Evolutionary conservation across 2,113 vertebrate genomes (phyloP), one percentile per base, ranked within the genome.

Genomic region (Anhinga anhinga): DNA sequence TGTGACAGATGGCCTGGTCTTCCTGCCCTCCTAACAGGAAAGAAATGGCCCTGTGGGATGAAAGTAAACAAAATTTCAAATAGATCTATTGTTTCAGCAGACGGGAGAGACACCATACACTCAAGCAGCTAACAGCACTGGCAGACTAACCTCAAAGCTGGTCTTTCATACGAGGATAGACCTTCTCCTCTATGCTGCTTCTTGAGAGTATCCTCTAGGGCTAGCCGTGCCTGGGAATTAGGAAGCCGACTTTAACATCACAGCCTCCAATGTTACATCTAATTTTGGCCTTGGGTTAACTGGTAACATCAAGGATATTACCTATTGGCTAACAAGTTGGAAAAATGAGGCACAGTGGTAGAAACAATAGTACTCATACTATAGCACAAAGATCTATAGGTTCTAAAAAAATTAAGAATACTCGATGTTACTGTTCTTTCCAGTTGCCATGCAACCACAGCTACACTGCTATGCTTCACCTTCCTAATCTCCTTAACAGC

Each of bases 371-470:
- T 61, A 56, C 23, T 74, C 22, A 49, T 25, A 36, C 0, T 2
- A 42, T 20, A 25, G 56, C 77, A 62, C 22, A 55, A 80, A 85
- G 69, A 87, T 78, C 34, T 70, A 91, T 40, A 89, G 40, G 49
- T 91, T 90, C 71, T 62, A 79, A 91, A 94, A 91, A 84, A 93
- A 94, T 91, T 82, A 94, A 79, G 78, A 79, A 74, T 94, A 84
- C 86, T 84, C 91, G 93, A 94, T 95, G 93, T 91, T 95, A 82
- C 86, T 80, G 73, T 72, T 85, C 91, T 89, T 94, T 79, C 78
- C 81, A 95, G 94, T 96, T 97, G 96, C 95, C 94, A 95, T 86
- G 95, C 95, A 97, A 96, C 97, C 65, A 89, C 73, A 72, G 91
- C 93, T 86, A 87, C 78, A 81, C 93, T 80, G 91, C 65, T 91